These are phyloP conservation scores for Gouania willdenowi DNA, from an alignment of 2,797 vertebrate genomes.

Conservation along the genomic window DNA sequence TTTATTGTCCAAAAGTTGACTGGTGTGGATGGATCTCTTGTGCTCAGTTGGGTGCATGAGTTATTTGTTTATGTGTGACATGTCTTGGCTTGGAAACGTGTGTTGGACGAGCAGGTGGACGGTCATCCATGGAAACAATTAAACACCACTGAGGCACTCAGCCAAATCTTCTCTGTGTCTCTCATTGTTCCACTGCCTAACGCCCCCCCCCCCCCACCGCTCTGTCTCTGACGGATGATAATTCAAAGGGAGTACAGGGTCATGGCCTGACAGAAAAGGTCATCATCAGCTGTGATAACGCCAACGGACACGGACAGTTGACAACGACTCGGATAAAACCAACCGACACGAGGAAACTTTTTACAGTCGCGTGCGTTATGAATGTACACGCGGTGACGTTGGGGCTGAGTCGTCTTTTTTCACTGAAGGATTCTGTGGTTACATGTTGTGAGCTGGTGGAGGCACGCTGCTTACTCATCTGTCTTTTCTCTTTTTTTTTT, in stretches of 20 bases:
- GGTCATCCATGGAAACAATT: constrained; percentile 74
- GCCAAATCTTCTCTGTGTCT: constrained; percentile 65
- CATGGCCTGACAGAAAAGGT: constrained; percentile 65
- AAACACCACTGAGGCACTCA: constrained; percentile 71
- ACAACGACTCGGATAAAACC: constrained; percentile 58
- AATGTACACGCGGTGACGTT: neutral
- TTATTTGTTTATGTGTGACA: constrained; percentile 67
- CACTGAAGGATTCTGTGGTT: constrained; percentile 18
- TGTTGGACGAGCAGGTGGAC: constrained; percentile 74
- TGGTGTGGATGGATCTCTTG: constrained; percentile 27
- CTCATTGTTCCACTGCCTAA: constrained; percentile 17
- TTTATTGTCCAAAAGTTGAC: neutral
- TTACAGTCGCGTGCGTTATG: constrained; percentile 40
- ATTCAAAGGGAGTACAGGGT: constrained; percentile 57
- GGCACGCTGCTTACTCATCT: constrained; percentile 58
- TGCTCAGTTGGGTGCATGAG: constrained; percentile 14
- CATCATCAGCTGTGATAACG: constrained; percentile 61
- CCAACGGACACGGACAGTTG: constrained; percentile 54
- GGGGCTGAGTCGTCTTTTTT: constrained; percentile 29
- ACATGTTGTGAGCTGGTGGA: constrained; percentile 26
- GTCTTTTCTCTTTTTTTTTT: no score
- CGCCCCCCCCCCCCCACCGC: neutral
- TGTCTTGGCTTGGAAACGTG: constrained; percentile 56
- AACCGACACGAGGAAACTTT: constrained; percentile 48
- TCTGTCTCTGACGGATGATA: constrained; percentile 57